phyloP scores from a whole-genome alignment of 2,113 vertebrate genomes.

The Corythaixoides concolor region DNA sequence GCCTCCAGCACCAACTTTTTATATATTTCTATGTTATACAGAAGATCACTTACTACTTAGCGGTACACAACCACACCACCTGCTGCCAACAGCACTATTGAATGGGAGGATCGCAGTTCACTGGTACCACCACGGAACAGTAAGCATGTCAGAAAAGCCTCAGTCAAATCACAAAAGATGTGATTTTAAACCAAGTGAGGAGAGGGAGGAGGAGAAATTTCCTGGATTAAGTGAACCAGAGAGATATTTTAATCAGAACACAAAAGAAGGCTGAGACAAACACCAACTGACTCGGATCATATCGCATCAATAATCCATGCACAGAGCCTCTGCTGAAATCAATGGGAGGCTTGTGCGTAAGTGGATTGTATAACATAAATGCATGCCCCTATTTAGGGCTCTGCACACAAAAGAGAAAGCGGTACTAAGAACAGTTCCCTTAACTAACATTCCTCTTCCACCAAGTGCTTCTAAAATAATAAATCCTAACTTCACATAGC shows the following conservation, averaged over 20 bases:
- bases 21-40: neutral
- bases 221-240: neutral
- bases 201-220: neutral
- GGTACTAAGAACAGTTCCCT: neutral
- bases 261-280: slow-evolving; percentile 36
- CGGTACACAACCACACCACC: neutral
- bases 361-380: neutral
- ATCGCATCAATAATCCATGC: slow-evolving; percentile 37
- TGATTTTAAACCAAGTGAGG: neutral
- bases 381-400: neutral
- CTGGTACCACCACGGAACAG: neutral
- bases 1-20: neutral
- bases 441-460: slow-evolving; percentile 24
- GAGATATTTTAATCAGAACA: slow-evolving; percentile 40
- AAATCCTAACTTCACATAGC: neutral
- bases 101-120: rapidly evolving
- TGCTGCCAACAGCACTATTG: neutral
- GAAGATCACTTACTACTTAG: neutral
- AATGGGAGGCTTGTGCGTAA: slow-evolving; percentile 30
- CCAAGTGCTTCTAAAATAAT: slow-evolving; percentile 9
- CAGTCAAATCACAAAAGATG: neutral
- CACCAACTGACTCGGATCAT: slow-evolving; percentile 44
- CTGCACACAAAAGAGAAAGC: neutral
- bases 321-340: slow-evolving; percentile 29
- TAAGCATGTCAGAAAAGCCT: neutral